Evolutionary conservation across 2,797 vertebrate genomes (phyloP).

Genomic region (Falco cherrug): DNA sequence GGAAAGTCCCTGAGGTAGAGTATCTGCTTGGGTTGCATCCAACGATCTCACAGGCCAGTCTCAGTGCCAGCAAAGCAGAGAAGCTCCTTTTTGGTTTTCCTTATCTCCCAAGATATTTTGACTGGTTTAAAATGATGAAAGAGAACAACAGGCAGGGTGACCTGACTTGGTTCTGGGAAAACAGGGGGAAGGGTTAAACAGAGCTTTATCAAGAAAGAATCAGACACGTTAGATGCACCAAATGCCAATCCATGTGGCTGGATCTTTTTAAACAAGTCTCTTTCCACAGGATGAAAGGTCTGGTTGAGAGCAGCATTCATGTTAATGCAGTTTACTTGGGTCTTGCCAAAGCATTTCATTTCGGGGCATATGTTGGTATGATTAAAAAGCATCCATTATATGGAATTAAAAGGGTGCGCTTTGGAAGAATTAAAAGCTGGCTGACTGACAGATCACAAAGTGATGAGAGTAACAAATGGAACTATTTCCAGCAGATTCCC

Average conservation of each 20-base stretch:
- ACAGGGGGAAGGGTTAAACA: background rate
- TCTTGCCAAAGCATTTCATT: slow-evolving; percentile 37
- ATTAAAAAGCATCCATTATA: slow-evolving; percentile 41
- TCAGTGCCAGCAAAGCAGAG: background rate
- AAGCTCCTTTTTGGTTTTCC: background rate
- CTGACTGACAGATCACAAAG: slow-evolving; percentile 44
- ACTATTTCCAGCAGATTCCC: slow-evolving; percentile 71
- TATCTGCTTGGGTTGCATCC: background rate
- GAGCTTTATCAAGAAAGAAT: background rate
- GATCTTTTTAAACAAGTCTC: background rate
- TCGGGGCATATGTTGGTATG: background rate
- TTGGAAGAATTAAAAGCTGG: slow-evolving; percentile 44
- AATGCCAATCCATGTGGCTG: background rate
- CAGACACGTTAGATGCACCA: fast-evolving
- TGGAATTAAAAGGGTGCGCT: slow-evolving; percentile 59
- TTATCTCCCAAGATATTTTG: background rate
- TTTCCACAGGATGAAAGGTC: background rate
- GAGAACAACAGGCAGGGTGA: background rate
- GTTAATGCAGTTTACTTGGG: background rate
- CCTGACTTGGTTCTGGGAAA: background rate
- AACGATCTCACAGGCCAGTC: background rate
- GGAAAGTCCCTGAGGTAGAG: background rate
- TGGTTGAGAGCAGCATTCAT: background rate
- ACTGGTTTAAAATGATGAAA: background rate
- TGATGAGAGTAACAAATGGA: background rate